A percentile compares a stretch with the other conserved stretches of the same genome.
Evolutionary conservation across 92 coral and sea anemone species (phyloP).

Genomic region (Epizoanthus ramosus): DNA sequence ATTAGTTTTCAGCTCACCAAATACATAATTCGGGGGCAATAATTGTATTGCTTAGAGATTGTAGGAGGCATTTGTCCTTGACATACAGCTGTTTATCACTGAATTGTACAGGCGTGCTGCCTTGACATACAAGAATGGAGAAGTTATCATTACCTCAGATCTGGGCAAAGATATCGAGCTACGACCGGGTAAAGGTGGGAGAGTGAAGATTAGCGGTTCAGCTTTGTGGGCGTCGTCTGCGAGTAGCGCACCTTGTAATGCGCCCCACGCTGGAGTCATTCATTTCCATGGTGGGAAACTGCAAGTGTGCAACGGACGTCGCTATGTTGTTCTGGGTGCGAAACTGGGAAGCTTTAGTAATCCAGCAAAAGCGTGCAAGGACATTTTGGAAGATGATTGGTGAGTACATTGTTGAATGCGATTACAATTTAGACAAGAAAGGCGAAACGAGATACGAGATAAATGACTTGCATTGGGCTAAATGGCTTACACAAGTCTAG

Average conservation of each 20-base stretch:
- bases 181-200: slow-evolving; percentile 54
- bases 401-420: slow-evolving; percentile 11
- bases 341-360: slow-evolving; percentile 48
- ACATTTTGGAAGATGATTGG: slow-evolving; percentile 57
- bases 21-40: no score
- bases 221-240: slow-evolving; percentile 4
- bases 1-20: no score
- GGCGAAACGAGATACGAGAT: no score
- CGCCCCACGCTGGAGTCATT: slow-evolving; percentile 32
- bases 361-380: slow-evolving; percentile 57
- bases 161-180: slow-evolving; percentile 51
- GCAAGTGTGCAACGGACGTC: slow-evolving; percentile 48
- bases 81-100: no score
- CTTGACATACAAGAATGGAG: slow-evolving; percentile 47
- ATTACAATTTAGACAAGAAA: no score
- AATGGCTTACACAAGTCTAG: no score
- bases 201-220: slow-evolving; percentile 48
- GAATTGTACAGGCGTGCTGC: slow-evolving; percentile 45
- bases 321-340: slow-evolving; percentile 45
- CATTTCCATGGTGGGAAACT: slow-evolving; percentile 43
- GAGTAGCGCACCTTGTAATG: slow-evolving; percentile 7
- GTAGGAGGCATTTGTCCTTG: no score
- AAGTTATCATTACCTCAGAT: slow-evolving; percentile 39
- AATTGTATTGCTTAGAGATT: no score
- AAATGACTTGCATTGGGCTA: no score